Base-by-base conservation (phyloP, 2,113 vertebrate species). In the Eubucco bourcierii region DNA sequence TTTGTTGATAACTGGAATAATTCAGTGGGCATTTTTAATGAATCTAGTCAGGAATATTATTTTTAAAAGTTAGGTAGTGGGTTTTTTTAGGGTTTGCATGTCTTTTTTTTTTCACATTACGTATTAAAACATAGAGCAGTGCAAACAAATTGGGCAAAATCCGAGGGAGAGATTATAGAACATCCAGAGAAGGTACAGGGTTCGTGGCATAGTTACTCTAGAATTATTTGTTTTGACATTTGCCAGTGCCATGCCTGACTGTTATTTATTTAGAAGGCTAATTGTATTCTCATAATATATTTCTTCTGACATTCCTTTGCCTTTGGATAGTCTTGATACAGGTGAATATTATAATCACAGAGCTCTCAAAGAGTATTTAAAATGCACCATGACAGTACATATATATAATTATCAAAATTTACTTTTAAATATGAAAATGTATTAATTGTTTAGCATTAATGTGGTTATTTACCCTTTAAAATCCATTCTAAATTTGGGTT, bases 161-260 rank as follows among this genome's bases (percentile, higher is more conserved):
- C 29, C 33, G 33, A 84, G 64, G 21, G 59, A 63, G 46, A 80
- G 6, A 37, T 85, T 61, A 53, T 11, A 27, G 19, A 68, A 65
- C 5, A 79, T 76, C 59, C 46, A 72, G 81, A 28, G 13, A 75
- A 81, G 44, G 10, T 27, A 63, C 18, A 61, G 46, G 12, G 73
- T 66, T 88, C 56, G 55, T 66, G 61, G 37, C 47, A 67, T 29
- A 73, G 80, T 86, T 86, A 80, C 29, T 77, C 17, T 21, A 16
- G 28, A 73, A 28, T 82, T 44, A 82, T 82, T 59, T 77, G n/a
- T 80, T 90, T 88, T 90, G 80, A 86, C 76, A 91, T 34, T 88
- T 91, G 34, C 52, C 56, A 77, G 52, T 71, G 24, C 52, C 52
- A 52, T 59, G 52, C n/a, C 46, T 61, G 44, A 47, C 63, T 84